These are phyloP conservation scores for Temnothorax unifasciatus DNA, from an alignment of 2,888 invertebrate genomes.

Conservation along the genomic window DNA sequence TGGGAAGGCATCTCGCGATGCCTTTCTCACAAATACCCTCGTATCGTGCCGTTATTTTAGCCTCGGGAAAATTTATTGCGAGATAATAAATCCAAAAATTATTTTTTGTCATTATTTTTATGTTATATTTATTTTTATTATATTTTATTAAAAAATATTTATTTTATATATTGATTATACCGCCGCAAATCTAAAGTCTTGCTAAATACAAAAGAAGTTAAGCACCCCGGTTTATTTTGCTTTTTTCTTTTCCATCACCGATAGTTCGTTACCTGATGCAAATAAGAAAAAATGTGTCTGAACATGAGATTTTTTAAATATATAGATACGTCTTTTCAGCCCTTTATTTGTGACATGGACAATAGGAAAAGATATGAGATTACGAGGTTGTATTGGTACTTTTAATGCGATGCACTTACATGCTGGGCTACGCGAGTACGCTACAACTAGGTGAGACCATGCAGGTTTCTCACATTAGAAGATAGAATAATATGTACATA, in stretches of 20 bases:
- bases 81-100: background rate
- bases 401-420: constrained; percentile 99
- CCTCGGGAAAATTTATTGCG: background rate
- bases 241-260: background rate
- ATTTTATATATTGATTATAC: background rate
- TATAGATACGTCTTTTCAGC: constrained; percentile 87
- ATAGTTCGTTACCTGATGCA: background rate
- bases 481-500: constrained; percentile 8
- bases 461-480: constrained; percentile 13
- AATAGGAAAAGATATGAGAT: constrained; percentile 97
- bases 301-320: constrained; percentile 30
- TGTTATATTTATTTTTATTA: constrained; percentile 14
- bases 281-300: background rate
- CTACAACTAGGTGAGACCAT: constrained; percentile 92
- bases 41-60: background rate
- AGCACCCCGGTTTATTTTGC: background rate
- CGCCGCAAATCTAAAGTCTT: background rate
- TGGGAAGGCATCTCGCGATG: constrained; percentile 11
- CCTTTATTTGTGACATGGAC: constrained; percentile 99
- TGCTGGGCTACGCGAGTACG: constrained; percentile 97
- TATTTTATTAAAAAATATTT: background rate
- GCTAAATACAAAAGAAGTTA: background rate
- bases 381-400: constrained; percentile 99
- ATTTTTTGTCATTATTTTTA: background rate
- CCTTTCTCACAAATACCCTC: background rate